phyloP scores from a whole-genome alignment of 2,113 vertebrate genomes.

The Oreotrochilus melanogaster region DNA sequence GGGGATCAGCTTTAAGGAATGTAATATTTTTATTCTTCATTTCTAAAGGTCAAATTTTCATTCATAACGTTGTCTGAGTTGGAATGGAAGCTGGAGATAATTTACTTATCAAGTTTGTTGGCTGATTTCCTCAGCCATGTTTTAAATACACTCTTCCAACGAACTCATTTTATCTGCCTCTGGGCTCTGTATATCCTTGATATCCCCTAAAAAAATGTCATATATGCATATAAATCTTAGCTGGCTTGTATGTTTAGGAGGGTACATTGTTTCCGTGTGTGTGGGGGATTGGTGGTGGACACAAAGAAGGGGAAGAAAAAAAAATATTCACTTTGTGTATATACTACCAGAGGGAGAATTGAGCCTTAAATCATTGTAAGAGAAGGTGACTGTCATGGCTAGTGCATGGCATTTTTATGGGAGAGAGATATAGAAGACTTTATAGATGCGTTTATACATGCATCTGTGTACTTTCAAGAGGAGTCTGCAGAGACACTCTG shows the following conservation, averaged over 20 bases:
- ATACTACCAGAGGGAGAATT: not conserved
- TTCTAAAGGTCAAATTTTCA: not conserved
- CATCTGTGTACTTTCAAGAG: not conserved
- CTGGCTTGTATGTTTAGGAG: not conserved
- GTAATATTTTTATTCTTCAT: not conserved
- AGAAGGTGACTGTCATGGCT: not conserved
- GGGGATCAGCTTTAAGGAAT: not conserved
- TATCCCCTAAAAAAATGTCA: not conserved
- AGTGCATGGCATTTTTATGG: not conserved
- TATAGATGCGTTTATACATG: not conserved
- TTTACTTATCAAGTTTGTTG: fast-evolving
- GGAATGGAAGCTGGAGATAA: not conserved
- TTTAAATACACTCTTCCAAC: not conserved
- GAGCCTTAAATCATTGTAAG: not conserved
- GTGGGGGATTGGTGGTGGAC: not conserved
- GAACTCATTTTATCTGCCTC: not conserved
- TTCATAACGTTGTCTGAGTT: not conserved
- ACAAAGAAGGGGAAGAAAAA: not conserved
- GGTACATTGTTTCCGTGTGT: not conserved
- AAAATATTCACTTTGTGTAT: not conserved
- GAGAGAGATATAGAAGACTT: not conserved
- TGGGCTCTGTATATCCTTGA: not conserved
- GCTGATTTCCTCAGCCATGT: not conserved
- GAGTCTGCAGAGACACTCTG: not conserved
- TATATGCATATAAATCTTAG: not conserved